A percentile compares a stretch with the other conserved stretches of the same genome.
These are phyloP conservation scores for Danio tinwini DNA, from an alignment of 2,797 vertebrate species.

Conservation along the genomic window DNA sequence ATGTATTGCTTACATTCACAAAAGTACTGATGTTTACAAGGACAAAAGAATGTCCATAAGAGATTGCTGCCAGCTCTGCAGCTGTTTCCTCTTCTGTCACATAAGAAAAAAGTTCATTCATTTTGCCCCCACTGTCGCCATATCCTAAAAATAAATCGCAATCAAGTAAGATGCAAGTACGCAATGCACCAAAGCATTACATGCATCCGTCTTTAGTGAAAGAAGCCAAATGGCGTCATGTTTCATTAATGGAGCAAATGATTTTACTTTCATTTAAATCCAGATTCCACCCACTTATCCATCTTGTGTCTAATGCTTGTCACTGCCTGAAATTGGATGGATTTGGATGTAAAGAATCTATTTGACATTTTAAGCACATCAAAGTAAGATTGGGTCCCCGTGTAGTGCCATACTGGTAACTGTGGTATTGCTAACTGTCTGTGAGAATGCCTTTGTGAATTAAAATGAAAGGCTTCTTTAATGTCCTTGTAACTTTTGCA, in stretches of 20 bases:
- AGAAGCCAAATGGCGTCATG: slow-evolving; percentile 65
- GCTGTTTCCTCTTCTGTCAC: slow-evolving; percentile 66
- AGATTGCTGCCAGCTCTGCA: slow-evolving; percentile 45
- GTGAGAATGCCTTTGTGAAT: not conserved
- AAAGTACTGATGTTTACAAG: slow-evolving; percentile 29
- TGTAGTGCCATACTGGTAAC: not conserved
- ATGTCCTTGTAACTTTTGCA: not conserved
- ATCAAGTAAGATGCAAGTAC: slow-evolving; percentile 63
- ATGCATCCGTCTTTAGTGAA: slow-evolving; percentile 46
- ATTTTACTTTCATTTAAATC: slow-evolving; percentile 52
- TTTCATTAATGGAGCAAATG: slow-evolving; percentile 64
- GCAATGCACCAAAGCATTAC: slow-evolving; percentile 55
- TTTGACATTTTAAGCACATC: slow-evolving; percentile 27
- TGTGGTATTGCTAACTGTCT: not conserved
- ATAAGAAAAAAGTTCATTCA: slow-evolving; percentile 63
- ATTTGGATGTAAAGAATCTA: slow-evolving; percentile 8
- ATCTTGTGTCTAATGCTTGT: slow-evolving; percentile 13
- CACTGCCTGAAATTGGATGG: slow-evolving; percentile 7
- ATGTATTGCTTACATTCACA: slow-evolving; percentile 24
- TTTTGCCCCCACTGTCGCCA: slow-evolving; percentile 59
- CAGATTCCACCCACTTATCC: slow-evolving; percentile 44
- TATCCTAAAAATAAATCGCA: slow-evolving; percentile 70
- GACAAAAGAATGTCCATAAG: slow-evolving; percentile 11
- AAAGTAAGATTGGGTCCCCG: not conserved
- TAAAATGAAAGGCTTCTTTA: not conserved